A percentile compares a stretch with the other conserved stretches of the same genome.
phyloP scores from a whole-genome alignment of 2,113 vertebrate species.

The Empidonax traillii region DNA sequence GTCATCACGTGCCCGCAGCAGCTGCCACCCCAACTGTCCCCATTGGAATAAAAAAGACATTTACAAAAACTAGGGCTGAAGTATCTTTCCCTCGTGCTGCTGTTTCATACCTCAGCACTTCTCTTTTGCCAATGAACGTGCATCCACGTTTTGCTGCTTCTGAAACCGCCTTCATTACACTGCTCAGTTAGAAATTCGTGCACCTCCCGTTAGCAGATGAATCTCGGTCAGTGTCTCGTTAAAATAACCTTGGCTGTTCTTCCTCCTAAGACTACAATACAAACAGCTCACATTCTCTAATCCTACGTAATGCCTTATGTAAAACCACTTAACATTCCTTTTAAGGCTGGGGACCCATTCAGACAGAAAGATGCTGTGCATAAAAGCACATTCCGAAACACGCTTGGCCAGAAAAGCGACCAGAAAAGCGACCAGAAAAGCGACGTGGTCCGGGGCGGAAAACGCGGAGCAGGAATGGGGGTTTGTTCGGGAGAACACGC shows the following conservation, averaged over 20 bases:
- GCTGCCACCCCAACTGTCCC: background rate
- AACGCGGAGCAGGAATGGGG: background rate
- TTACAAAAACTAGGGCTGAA: background rate
- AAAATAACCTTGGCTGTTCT: background rate
- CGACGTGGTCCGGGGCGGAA: background rate
- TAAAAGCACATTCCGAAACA: slow-evolving; percentile 49
- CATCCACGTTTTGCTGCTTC: background rate
- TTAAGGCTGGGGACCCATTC: slow-evolving; percentile 42
- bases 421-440: slow-evolving; percentile 39
- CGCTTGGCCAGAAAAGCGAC: slow-evolving; percentile 8
- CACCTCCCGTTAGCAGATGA: background rate
- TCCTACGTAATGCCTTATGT: slow-evolving; percentile 51
- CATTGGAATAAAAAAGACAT: background rate
- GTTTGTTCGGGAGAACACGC: background rate
- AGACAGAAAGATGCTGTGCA: slow-evolving; percentile 37
- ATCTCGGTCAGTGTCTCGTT: background rate
- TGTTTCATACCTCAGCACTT: background rate
- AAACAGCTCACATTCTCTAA: slow-evolving; percentile 46
- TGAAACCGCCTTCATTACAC: background rate
- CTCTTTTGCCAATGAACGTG: background rate
- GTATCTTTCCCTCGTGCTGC: background rate
- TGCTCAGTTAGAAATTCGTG: background rate
- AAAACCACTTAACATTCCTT: slow-evolving; percentile 62
- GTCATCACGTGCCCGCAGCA: background rate
- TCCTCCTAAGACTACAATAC: slow-evolving; percentile 8